Conservation (phyloP, 2,113 vertebrate genomes). For the Brachypteracias leptosomus region DNA sequence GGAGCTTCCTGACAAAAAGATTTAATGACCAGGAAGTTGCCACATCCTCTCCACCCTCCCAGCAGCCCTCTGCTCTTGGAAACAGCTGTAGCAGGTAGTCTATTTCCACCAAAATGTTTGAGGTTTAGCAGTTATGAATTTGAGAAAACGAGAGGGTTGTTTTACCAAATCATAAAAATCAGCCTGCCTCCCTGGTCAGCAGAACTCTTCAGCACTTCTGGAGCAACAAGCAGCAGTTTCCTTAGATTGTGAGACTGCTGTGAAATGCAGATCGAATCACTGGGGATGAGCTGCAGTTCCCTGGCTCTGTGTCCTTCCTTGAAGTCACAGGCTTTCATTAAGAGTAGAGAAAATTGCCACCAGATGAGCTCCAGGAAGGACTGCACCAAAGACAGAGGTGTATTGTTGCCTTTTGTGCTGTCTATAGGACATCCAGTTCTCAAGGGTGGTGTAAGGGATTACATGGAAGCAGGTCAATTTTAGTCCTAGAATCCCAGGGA, state of each 20-base stretch:
- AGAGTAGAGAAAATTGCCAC: neutral
- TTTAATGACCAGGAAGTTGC: neutral
- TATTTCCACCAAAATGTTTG: neutral
- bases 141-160: neutral
- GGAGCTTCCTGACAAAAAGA: neutral
- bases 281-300: neutral
- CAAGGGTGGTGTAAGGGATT: neutral
- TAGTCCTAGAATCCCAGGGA: neutral
- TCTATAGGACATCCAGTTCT: neutral
- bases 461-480: neutral
- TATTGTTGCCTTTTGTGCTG: neutral
- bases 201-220: neutral
- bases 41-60: neutral
- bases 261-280: neutral
- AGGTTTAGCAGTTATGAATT: neutral
- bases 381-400: neutral
- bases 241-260: neutral
- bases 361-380: neutral
- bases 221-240: neutral
- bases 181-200: neutral
- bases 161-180: neutral
- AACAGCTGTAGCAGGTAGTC: neutral
- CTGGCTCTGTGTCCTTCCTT: neutral
- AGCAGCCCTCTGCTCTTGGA: neutral
- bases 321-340: neutral